Evolutionary conservation across 2,113 vertebrate genomes (phyloP).

Genomic region (Lamprotornis superbus): DNA sequence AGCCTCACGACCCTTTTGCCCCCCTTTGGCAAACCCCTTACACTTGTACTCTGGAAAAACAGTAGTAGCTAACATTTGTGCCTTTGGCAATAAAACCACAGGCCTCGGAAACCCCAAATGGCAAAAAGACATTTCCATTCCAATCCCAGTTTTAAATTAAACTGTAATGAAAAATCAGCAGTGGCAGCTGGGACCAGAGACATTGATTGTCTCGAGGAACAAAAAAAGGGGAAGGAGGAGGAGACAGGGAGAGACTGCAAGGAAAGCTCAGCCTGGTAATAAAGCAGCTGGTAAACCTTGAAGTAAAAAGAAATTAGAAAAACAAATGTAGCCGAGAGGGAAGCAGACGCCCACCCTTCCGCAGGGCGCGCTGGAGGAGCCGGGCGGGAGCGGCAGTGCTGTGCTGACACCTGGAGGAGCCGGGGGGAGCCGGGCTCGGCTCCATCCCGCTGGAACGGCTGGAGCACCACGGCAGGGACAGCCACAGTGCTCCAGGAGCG

Average conservation of each 20-base stretch:
- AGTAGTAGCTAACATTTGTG: slow-evolving; percentile 84
- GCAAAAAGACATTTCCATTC: slow-evolving; percentile 86
- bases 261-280: slow-evolving; percentile 76
- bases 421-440: not conserved
- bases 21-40: slow-evolving; percentile 46
- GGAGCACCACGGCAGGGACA: no score
- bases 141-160: slow-evolving; percentile 88
- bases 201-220: slow-evolving; percentile 81
- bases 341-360: slow-evolving; percentile 56
- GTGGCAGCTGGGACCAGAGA: slow-evolving; percentile 85
- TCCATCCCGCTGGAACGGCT: rapidly evolving
- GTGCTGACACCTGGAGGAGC: slow-evolving; percentile 74
- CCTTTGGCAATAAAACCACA: slow-evolving; percentile 83
- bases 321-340: slow-evolving; percentile 76
- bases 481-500: rapidly evolving
- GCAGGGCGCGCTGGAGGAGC: not conserved
- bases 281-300: slow-evolving; percentile 84
- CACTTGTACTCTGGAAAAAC: slow-evolving; percentile 75
- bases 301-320: slow-evolving; percentile 83
- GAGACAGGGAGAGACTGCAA: slow-evolving; percentile 69
- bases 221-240: slow-evolving; percentile 68
- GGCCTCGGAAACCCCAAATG: slow-evolving; percentile 81
- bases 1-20: not conserved
- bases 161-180: slow-evolving; percentile 88
- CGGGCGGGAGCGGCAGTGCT: not conserved